These are phyloP conservation scores for Drosophila pectinifera DNA, from an alignment of 1,140 invertebrate genomes.

Conservation along the genomic window DNA sequence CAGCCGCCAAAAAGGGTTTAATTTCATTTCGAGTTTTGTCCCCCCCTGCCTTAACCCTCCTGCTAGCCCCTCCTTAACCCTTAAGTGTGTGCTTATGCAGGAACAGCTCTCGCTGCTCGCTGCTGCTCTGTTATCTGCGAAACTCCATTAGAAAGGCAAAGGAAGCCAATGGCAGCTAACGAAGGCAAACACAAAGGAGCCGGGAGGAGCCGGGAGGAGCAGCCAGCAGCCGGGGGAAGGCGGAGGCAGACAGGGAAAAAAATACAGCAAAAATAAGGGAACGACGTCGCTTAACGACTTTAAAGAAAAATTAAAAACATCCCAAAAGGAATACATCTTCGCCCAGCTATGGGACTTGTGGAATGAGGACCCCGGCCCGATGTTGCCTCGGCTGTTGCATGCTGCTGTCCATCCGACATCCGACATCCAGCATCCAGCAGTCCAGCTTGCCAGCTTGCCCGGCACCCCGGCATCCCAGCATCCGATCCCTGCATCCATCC, in stretches of 20 bases:
- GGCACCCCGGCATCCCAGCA: slow-evolving; percentile 18
- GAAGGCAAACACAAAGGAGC: slow-evolving; percentile 66
- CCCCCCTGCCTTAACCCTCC: neutral
- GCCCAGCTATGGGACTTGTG: slow-evolving; percentile 57
- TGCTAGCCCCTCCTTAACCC: slow-evolving; percentile 58
- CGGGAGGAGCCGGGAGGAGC: slow-evolving; percentile 33
- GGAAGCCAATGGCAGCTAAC: slow-evolving; percentile 80
- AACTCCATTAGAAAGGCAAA: slow-evolving; percentile 83
- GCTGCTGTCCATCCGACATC: slow-evolving; percentile 64
- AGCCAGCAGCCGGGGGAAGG: slow-evolving; percentile 17
- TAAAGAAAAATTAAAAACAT: slow-evolving; percentile 84
- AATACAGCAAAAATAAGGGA: slow-evolving; percentile 54
- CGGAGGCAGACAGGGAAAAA: slow-evolving; percentile 35
- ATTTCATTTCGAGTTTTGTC: slow-evolving; percentile 67
- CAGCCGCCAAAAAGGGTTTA: slow-evolving; percentile 78
- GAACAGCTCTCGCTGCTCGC: slow-evolving; percentile 48
- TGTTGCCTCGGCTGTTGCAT: slow-evolving; percentile 56
- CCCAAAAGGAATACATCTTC: slow-evolving; percentile 84
- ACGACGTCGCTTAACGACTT: slow-evolving; percentile 81
- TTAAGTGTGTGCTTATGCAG: slow-evolving; percentile 80
- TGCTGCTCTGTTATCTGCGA: slow-evolving; percentile 73
- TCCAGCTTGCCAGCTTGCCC: slow-evolving; percentile 1
- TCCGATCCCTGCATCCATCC: slow-evolving; percentile 26
- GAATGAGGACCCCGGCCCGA: slow-evolving; percentile 28
- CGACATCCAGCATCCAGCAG: slow-evolving; percentile 20